Base-by-base conservation (phyloP, 2,888 invertebrate genomes). In the Ypsolopha sequella region DNA sequence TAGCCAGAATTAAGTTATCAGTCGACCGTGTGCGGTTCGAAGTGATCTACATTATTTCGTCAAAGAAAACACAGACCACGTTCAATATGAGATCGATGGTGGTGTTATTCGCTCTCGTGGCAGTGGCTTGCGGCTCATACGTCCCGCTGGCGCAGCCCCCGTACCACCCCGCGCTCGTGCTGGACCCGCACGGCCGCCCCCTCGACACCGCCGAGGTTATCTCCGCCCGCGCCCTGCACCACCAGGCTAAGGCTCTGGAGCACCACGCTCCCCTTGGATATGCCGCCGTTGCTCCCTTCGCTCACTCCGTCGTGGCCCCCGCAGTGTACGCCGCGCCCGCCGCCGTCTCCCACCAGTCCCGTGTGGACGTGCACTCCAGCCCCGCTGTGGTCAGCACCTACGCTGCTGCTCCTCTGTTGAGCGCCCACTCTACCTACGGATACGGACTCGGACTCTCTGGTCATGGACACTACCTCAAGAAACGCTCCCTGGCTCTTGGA, bases 231-330 rank as follows among this genome's bases (percentile, higher is more conserved):
- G 56, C 63, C 9, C 60, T 84, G 57, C 86, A 87, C 65, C 76
- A 81, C 61, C 84, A 86, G 61, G 87, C 86, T 57, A 86, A 86
- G 62, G 69, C 85, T 8, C 80, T 86, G 11, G 80, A 80, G 7
- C 80, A 77, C 56, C 84, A 87, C 60, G 80, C 86, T 53, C 73
- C 82, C 8, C 78, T 84, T 48, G 77, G 85, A 55, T 78, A 86
- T 38, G 76, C 77, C 48, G 69, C 69, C 59, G 64, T 2, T 63
- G 51, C 54, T 14, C 59, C 56, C 34, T 54, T 51, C 36, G 55
- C 52, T 45, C 55, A 54, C 47, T 50, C 54, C 47, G 51, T 51
- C 49, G 43, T 51, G 41, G n/a, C 13, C 13, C 36, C 55, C 53
- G 52, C 46, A 50, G 56, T 36, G 36, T 13, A 47, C 47, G 36